Conservation (phyloP, 2,888 invertebrate genomes). For the Nomada ferruginata region DNA sequence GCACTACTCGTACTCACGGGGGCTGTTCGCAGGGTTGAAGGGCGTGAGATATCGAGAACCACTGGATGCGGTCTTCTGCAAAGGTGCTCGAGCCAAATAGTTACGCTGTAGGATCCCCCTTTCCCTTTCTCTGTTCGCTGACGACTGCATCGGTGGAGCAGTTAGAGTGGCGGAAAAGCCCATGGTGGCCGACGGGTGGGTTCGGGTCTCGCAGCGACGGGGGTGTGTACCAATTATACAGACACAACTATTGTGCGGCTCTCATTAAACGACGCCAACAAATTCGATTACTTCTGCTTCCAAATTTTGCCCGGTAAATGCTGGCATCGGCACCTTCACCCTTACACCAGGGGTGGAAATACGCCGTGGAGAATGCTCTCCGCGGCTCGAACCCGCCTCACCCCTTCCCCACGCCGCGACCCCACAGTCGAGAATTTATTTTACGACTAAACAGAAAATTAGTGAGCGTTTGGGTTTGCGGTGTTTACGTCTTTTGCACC, state of each 20-base stretch:
- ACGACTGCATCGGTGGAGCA: slow-evolving; percentile 57
- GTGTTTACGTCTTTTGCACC: slow-evolving; percentile 75
- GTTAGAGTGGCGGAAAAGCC: slow-evolving; percentile 48
- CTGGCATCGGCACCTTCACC: slow-evolving; percentile 71
- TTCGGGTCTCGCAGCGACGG: slow-evolving; percentile 60
- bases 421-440: slow-evolving; percentile 79
- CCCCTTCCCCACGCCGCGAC: slow-evolving; percentile 10
- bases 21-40: not conserved
- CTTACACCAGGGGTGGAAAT: slow-evolving; percentile 69
- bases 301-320: slow-evolving; percentile 81
- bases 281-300: slow-evolving; percentile 84
- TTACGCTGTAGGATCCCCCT: slow-evolving; percentile 67
- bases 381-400: slow-evolving; percentile 63
- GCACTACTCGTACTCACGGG: not conserved
- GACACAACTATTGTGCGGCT: slow-evolving; percentile 83
- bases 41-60: slow-evolving; percentile 66
- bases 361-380: slow-evolving; percentile 76
- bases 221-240: slow-evolving; percentile 82
- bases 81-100: slow-evolving; percentile 76
- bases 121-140: slow-evolving; percentile 58
- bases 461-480: slow-evolving; percentile 82
- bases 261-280: slow-evolving; percentile 84
- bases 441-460: slow-evolving; percentile 84
- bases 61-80: slow-evolving; percentile 66
- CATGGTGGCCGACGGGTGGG: slow-evolving; percentile 41